Evolutionary conservation across 2,888 invertebrate genomes (phyloP), one percentile per base, ranked within the genome.

Genomic region (Stenolophus ochropezus): DNA sequence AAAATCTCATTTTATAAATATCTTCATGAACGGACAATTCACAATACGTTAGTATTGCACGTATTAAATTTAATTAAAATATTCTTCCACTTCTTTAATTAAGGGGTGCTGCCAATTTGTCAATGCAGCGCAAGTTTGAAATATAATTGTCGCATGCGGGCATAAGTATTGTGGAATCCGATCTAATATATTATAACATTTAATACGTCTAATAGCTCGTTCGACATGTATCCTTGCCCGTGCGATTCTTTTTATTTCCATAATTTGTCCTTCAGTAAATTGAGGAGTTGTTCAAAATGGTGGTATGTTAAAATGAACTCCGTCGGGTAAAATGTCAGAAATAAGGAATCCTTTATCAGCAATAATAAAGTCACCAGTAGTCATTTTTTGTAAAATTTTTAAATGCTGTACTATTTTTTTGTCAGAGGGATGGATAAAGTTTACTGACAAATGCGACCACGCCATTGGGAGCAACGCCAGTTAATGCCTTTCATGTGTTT

Each of bases 301-400:
- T 4, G 86, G 85, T 11, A 86, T 83, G 83, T 86, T 86, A 61
- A 86, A 69, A 51, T 8, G 1, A 4, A 85, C 85, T 23, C 84
- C 85, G 8, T n/a, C 51, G 6, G 85, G 85, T 14, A 86, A 51
- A 4, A 85, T 27, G 56, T 86, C 85, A 49, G 23, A 79, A 21
- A 86, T 84, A 27, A 85, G 76, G 82, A 85, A 85, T 4, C 84
- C 85, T 58, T 85, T 85, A 74, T 85, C 85, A 4, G 85, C 85
- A 8, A 86, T 76, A 18, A 85, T 83, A 20, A 86, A 73, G 74
- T 86, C 85, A 5, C 86, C 84, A 21, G 83, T n/a, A n/a, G 23
- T 82, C 74, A 86, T 61, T 27, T 4, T 4, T 4, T 27, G 3
- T 27, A 27, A 27, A 4, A 27, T 27, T 27, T 5, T 5, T 3